These are phyloP conservation scores for Acrocephalus kingi DNA, from an alignment of 2,113 vertebrate species.

Conservation along the genomic window DNA sequence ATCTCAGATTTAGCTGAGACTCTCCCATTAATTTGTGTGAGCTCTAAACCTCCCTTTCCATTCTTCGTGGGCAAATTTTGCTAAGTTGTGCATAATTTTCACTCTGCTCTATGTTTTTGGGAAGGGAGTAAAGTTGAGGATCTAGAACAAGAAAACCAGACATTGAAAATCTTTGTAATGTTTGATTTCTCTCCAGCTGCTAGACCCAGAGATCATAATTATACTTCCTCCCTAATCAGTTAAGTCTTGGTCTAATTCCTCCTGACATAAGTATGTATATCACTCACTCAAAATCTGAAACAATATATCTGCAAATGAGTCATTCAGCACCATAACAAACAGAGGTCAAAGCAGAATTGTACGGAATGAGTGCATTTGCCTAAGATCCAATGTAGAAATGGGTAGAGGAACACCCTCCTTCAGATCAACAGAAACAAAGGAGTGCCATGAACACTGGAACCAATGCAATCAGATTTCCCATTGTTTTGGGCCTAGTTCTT, in stretches of 20 bases:
- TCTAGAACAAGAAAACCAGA: neutral
- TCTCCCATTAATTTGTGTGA: neutral
- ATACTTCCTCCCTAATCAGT: neutral
- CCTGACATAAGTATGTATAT: neutral
- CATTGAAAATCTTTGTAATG: neutral
- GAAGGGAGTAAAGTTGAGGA: neutral
- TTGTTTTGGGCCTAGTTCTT: neutral
- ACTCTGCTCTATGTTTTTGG: neutral
- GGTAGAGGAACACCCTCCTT: neutral
- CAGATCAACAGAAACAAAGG: neutral
- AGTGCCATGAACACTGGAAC: neutral
- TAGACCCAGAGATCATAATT: neutral
- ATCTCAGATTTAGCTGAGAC: neutral
- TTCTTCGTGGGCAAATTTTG: neutral
- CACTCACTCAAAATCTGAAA: neutral
- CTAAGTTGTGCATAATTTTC: neutral
- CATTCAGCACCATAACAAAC: neutral
- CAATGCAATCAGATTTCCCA: neutral
- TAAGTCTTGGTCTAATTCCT: neutral
- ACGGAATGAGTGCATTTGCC: neutral
- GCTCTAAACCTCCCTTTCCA: neutral
- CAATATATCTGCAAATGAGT: neutral
- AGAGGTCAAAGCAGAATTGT: neutral
- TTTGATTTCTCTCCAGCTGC: neutral
- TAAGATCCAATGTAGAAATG: neutral